These are phyloP conservation scores for Apis mellifera DNA, from an alignment of 1,140 invertebrate genomes.

Conservation along the genomic window Amel_HAv3.1 CM009942.2:7043001-7043500, in stretches of 20 bases:
- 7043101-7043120: background rate
- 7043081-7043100: background rate
- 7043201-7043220: too few species aligned
- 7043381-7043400: background rate
- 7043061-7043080: background rate
- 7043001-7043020: background rate
- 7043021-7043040: background rate
- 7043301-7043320: too few species aligned
- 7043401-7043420: background rate
- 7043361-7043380: background rate
- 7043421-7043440: background rate
- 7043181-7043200: too few species aligned
- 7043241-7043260: too few species aligned
- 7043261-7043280: too few species aligned
- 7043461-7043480: background rate
- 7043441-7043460: background rate
- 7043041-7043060: background rate
- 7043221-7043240: too few species aligned
- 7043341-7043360: background rate
- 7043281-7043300: too few species aligned
- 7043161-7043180: too few species aligned
- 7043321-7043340: background rate
- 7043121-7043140: background rate
- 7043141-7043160: too few species aligned
- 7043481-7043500: slow-evolving; percentile 36